A percentile compares a stretch with the other conserved stretches of the same genome.
These are phyloP conservation scores for Acanthosoma haemorrhoidale DNA, from an alignment of 2,888 invertebrate genomes.

Conservation along the genomic window DNA sequence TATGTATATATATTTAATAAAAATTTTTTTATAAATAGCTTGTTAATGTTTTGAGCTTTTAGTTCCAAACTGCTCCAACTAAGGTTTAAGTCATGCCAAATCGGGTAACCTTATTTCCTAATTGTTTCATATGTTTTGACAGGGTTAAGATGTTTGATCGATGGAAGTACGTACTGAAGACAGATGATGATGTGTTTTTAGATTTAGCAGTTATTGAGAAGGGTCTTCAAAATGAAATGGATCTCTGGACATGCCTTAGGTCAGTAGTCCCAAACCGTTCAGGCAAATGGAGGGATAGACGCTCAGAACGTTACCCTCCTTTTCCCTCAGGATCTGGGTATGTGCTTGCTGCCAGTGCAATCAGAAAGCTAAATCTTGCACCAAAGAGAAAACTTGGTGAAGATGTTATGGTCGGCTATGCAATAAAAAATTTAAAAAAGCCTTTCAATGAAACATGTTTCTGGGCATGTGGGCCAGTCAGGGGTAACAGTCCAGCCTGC, in stretches of 20 bases:
- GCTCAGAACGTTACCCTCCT: constrained; percentile 41
- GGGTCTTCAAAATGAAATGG: constrained; percentile 35
- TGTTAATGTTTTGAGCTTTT: too few species aligned
- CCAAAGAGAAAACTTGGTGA: constrained; percentile 39
- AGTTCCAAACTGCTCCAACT: too few species aligned
- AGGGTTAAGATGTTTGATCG: constrained; percentile 37
- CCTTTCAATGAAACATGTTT: constrained; percentile 38
- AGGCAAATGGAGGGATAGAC: constrained; percentile 43
- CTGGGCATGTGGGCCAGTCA: constrained; percentile 37
- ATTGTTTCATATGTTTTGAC: too few species aligned
- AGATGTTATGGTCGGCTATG: constrained; percentile 41
- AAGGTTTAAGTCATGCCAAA: too few species aligned
- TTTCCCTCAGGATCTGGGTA: constrained; percentile 43
- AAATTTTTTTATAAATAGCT: too few species aligned
- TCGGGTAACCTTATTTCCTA: too few species aligned
- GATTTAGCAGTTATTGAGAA: constrained; percentile 39
- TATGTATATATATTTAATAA: too few species aligned
- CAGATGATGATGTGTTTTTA: constrained; percentile 43
- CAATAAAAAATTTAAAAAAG: not conserved
- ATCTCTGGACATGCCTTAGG: constrained; percentile 43
- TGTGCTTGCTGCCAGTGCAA: constrained; percentile 37
- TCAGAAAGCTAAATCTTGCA: constrained; percentile 18
- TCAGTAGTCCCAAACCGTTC: constrained; percentile 40
- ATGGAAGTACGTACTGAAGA: constrained; percentile 41
- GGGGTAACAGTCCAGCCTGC: not conserved